phyloP scores from a whole-genome alignment of 1,140 invertebrate genomes.

The Micrasema minimum region DNA sequence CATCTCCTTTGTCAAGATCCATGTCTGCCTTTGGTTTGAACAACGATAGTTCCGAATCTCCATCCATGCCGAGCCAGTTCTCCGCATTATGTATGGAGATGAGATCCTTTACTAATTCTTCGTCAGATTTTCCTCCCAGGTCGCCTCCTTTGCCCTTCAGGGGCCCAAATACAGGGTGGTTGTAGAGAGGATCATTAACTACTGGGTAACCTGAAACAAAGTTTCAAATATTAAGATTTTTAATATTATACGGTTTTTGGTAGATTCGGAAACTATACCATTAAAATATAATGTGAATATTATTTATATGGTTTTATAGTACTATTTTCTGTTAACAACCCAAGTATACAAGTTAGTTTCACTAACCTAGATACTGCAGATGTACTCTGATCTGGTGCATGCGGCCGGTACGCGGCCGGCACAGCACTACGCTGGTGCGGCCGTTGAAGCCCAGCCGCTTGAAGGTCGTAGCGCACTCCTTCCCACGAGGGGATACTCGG shows the following conservation, averaged over 20 bases:
- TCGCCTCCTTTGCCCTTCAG: slow-evolving; percentile 92
- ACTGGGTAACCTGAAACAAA: slow-evolving; percentile 86
- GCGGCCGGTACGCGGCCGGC: slow-evolving; percentile 92
- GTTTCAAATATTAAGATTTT: neutral
- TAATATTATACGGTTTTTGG: too few species aligned
- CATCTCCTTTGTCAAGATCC: slow-evolving; percentile 66
- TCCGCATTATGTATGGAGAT: slow-evolving; percentile 93
- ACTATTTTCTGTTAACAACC: too few species aligned
- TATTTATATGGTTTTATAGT: too few species aligned
- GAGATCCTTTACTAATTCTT: slow-evolving; percentile 89
- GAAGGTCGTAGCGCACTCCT: slow-evolving; percentile 91
- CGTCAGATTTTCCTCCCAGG: slow-evolving; percentile 89
- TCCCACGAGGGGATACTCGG: slow-evolving; percentile 89
- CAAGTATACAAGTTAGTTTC: too few species aligned
- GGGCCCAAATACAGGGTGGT: slow-evolving; percentile 90
- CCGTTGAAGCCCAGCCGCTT: slow-evolving; percentile 87
- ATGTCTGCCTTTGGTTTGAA: slow-evolving; percentile 78
- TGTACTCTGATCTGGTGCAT: slow-evolving; percentile 99
- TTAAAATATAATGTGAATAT: too few species aligned
- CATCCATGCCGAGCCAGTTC: slow-evolving; percentile 93
- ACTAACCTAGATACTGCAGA: slow-evolving; percentile 91
- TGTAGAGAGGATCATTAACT: slow-evolving; percentile 96
- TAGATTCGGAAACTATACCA: too few species aligned
- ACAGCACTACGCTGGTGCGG: slow-evolving; percentile 91
- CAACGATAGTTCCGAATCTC: slow-evolving; percentile 82